Conservation (phyloP, 2,113 vertebrate genomes). For the Indicator indicator region DNA sequence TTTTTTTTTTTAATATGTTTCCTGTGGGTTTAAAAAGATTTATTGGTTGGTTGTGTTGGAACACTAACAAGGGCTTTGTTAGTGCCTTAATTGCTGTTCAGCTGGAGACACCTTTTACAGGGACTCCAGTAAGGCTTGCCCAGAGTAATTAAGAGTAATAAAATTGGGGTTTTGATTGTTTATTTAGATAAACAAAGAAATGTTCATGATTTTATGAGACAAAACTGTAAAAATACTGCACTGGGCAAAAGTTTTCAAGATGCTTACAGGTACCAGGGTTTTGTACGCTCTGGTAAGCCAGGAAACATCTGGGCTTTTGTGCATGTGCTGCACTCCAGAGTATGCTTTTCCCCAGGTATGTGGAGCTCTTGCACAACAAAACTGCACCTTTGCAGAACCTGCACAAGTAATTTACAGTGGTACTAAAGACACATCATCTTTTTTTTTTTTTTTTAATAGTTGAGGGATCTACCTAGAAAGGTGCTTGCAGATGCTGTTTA, state of each 20-base stretch:
- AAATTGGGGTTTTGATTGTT: accelerated
- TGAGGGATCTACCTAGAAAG: neutral
- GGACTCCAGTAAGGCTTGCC: neutral
- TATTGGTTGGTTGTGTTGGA: neutral
- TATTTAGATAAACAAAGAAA: neutral
- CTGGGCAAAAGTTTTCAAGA: neutral
- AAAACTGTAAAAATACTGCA: neutral
- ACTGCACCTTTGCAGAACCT: neutral
- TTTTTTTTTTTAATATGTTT: neutral
- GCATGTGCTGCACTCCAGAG: neutral
- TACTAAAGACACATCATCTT: neutral
- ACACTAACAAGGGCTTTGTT: neutral
- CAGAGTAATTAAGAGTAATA: neutral
- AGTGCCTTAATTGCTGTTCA: neutral
- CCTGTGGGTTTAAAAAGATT: neutral
- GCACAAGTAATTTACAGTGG: neutral
- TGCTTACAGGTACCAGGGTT: neutral
- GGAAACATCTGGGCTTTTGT: neutral
- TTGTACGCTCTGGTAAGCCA: neutral
- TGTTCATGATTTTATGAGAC: neutral
- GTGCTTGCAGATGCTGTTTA: neutral
- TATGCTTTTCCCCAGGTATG: neutral
- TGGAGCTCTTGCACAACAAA: neutral
- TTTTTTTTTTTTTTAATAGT: neutral
- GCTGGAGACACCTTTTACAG: neutral